These are phyloP conservation scores for Dolichomitus sp. DNA, from an alignment of 2,888 invertebrate species.

Conservation along the genomic window DNA sequence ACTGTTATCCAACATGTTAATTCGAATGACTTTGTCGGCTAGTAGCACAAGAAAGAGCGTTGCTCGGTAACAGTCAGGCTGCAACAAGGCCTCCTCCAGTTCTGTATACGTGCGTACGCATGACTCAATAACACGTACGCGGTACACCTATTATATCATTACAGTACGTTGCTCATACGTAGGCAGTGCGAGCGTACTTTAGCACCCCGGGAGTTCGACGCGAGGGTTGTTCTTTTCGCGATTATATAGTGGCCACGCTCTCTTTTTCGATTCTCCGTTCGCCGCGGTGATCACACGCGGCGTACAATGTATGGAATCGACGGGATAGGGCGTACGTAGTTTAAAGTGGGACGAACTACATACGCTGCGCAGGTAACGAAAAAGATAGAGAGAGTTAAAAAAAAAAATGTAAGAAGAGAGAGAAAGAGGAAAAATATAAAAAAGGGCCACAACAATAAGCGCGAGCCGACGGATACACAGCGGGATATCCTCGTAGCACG, in stretches of 20 bases:
- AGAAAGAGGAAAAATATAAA: conserved; percentile 19
- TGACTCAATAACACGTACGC: conserved; percentile 39
- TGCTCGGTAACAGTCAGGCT: conserved; percentile 24
- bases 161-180: conserved; percentile 45
- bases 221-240: conserved; percentile 54
- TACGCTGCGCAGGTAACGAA: conserved; percentile 48
- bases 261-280: conserved; percentile 14
- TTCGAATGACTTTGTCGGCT: conserved; percentile 21
- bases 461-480: conserved; percentile 76
- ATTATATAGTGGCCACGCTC: conserved; percentile 4
- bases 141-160: conserved; percentile 42
- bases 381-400: conserved; percentile 35
- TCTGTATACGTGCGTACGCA: neutral
- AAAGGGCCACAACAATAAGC: conserved; percentile 83
- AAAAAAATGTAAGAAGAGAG: conserved; percentile 9
- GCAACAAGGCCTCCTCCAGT: conserved; percentile 2
- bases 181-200: neutral
- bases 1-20: conserved; percentile 32
- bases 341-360: conserved; percentile 58
- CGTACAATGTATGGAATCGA: neutral
- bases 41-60: neutral
- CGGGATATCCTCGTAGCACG: conserved; percentile 79
- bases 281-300: conserved; percentile 31
- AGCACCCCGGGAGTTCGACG: conserved; percentile 46
- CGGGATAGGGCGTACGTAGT: conserved; percentile 22